Evolutionary conservation across 1,140 invertebrate species (phyloP).

Genomic region (Saxidomus purpurata): DNA sequence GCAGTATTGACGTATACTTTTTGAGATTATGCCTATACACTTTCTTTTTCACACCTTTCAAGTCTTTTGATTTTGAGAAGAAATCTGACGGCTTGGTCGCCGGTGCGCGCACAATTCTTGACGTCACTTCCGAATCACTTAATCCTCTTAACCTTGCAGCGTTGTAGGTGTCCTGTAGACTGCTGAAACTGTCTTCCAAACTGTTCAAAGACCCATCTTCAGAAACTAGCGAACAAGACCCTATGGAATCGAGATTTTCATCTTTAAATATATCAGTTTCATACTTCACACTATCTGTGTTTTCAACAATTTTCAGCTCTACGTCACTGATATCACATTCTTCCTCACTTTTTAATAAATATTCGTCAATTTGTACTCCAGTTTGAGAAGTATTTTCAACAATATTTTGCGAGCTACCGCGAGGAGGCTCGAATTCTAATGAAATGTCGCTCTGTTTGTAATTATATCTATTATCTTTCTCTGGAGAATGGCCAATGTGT

Average conservation of each 20-base stretch:
- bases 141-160: not conserved
- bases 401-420: not conserved
- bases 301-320: slow-evolving; percentile 41
- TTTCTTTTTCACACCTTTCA: slow-evolving; percentile 67
- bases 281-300: slow-evolving; percentile 16
- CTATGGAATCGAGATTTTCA: slow-evolving; percentile 49
- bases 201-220: slow-evolving; percentile 60
- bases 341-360: slow-evolving; percentile 14
- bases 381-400: not conserved
- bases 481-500: slow-evolving; percentile 53
- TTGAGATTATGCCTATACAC: slow-evolving; percentile 45
- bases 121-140: slow-evolving; percentile 51
- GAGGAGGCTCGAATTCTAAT: not conserved
- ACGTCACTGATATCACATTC: slow-evolving; percentile 26
- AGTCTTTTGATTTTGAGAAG: not conserved
- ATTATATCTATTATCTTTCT: slow-evolving; percentile 35
- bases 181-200: slow-evolving; percentile 51
- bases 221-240: slow-evolving; percentile 36
- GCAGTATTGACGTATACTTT: slow-evolving; percentile 71
- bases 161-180: slow-evolving; percentile 48
- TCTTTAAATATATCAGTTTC: slow-evolving; percentile 2
- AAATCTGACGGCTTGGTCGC: slow-evolving; percentile 68
- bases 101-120: slow-evolving; percentile 66
- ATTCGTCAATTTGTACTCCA: slow-evolving; percentile 9
- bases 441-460: slow-evolving; percentile 41